Percentiles rank a stretch among this genome's conserved stretches.
Conservation (phyloP, 1,140 invertebrate species). For the Diachasma alloeum region DNA sequence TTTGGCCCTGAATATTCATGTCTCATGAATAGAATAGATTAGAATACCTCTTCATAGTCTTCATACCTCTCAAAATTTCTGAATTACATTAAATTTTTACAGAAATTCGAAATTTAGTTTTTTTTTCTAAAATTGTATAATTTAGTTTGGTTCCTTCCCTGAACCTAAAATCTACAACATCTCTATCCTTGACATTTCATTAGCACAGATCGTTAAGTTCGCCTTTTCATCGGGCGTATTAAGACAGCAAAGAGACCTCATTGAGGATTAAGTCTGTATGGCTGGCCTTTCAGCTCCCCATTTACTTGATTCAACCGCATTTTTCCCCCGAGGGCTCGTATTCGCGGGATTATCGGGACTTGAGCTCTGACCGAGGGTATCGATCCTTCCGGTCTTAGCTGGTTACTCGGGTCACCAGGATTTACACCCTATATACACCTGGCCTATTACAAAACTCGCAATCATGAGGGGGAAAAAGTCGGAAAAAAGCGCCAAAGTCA, state of each 20-base stretch:
- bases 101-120: too few species aligned
- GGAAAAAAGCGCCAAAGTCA: not conserved
- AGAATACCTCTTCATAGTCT: too few species aligned
- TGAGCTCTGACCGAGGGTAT: slow-evolving; percentile 45
- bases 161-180: too few species aligned
- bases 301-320: slow-evolving; percentile 1
- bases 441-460: not conserved
- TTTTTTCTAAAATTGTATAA: too few species aligned
- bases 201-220: not conserved
- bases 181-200: too few species aligned
- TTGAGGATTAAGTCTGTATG: not conserved
- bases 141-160: too few species aligned
- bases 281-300: not conserved
- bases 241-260: not conserved
- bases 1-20: too few species aligned
- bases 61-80: too few species aligned
- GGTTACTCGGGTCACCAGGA: not conserved
- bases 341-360: slow-evolving; percentile 46
- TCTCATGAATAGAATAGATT: too few species aligned
- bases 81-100: too few species aligned
- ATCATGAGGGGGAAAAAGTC: not conserved
- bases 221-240: not conserved
- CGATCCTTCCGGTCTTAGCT: slow-evolving; percentile 30
- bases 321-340: slow-evolving; percentile 24
- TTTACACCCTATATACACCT: not conserved